Evolutionary conservation across 2,888 invertebrate genomes (phyloP), one percentile per base, ranked within the genome.

Genomic region (Xestia xanthographa): DNA sequence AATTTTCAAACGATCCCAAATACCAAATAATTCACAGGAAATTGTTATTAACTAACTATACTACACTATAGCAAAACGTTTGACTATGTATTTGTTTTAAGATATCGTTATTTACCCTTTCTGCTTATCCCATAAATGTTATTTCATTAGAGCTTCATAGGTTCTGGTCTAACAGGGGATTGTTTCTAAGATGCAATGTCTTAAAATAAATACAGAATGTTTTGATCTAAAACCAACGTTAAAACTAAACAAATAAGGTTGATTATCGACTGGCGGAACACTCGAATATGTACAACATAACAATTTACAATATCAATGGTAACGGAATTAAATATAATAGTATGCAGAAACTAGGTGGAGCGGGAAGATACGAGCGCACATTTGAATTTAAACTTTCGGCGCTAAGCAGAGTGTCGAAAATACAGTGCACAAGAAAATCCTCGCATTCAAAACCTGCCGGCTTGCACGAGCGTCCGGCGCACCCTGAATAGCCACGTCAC

Each of bases 261-360:
- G 84, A 86, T 78, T 75, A 50, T 86, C 79, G 76, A 82, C 69
- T 82, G 86, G 66, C 38, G n/a, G n/a, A 17, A 79, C 84, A 83
- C 45, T 72, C 78, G 79, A 85, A 83, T 88, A 78, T 86, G 77
- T 79, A 87, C 87, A 87, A 86, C 85, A 62, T 71, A 86, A 74
- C 56, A 84, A 86, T 83, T 88, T 82, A 87, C 79, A 85, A 82
- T 82, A 88, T 83, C 83, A 76, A 75, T 79, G 88, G 87, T 87
- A 87, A 87, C 87, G 60, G 78, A 80, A 77, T 74, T 80, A 77
- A 86, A 76, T 72, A 76, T 66, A 74, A 70, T 77, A 72, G 53
- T 62, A 17, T 45, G 45, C 26, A 48, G 26, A 14, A 53, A 73
- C 71, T 73, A 34, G 41, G 69, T 77, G 83, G 77, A 86, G 87